Evolutionary conservation across 2,888 invertebrate species (phyloP), one percentile per base, ranked within the genome.

Genomic region (Aphodius sticticus): DNA sequence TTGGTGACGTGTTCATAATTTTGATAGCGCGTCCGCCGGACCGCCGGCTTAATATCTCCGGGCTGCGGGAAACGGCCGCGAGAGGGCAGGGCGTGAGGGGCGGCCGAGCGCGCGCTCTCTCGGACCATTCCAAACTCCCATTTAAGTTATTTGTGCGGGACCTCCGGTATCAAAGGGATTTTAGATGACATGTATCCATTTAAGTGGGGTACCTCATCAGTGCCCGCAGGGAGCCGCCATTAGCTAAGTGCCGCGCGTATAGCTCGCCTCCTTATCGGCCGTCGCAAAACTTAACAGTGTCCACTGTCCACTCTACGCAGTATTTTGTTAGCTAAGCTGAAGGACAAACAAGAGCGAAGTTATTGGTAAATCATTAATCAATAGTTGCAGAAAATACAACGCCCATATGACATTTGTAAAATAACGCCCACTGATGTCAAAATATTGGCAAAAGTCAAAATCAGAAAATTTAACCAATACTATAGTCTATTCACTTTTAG

Each of bases 131-230:
- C 82, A 82, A 83, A 84, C 83, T 84, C 81, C 81, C 84, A 84
- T 84, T 84, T 85, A 84, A 84, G 84, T 84, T 84, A 85, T 84
- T 84, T 84, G 84, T 53, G 53, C 53, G 53, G 53, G 53, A 53
- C 53, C 53, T 26, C 53, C 53, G 74, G 35, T 74, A 74, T 74
- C 74, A 74, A 74, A 74, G 74, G 74, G 74, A 26, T 83, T 85
- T 84, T 84, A 83, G 85, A 85, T 84, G 85, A 84, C 84, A 82
- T 84, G 84, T 85, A 84, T 84, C 84, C 84, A 83, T 85, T 53
- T 85, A 85, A 84, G 84, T 82, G 81, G 53, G 81, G 80, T 82
- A 82, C 84, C 84, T 85, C 85, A 84, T 84, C 84, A 84, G 82
- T 82, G 83, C 83, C 81, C 84, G 70, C 77, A 53, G 83, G 84